These are phyloP conservation scores for Chaenocephalus aceratus DNA, from an alignment of 2,113 vertebrate genomes.

Conservation along the genomic window DNA sequence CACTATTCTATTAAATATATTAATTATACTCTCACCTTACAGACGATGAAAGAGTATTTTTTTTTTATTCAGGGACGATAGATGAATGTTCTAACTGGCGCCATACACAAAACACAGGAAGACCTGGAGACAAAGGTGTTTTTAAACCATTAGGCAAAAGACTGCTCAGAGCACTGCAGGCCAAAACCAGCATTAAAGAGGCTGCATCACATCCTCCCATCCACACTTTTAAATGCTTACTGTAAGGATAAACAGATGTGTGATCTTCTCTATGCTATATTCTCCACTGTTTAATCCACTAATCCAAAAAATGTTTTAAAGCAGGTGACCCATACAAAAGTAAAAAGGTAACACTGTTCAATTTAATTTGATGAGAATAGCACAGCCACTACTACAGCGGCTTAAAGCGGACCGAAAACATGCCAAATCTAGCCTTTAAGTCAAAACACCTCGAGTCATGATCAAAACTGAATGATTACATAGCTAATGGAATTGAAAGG, in stretches of 20 bases:
- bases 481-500: not conserved
- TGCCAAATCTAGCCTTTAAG: not conserved
- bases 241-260: conserved; percentile 53
- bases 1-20: conserved; percentile 36
- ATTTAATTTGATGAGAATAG: conserved; percentile 6
- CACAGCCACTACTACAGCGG: not conserved
- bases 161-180: conserved; percentile 46
- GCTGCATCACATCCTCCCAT: conserved; percentile 57
- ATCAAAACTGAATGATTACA: conserved; percentile 20
- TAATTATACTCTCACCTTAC: conserved; percentile 8
- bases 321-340: not conserved
- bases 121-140: conserved; percentile 45
- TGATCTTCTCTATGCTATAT: conserved; percentile 30
- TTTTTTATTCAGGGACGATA: conserved; percentile 29
- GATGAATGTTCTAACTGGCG: conserved; percentile 28
- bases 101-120: not conserved
- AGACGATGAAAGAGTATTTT: conserved; percentile 14
- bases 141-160: conserved; percentile 55
- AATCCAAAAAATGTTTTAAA: conserved; percentile 8
- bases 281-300: conserved; percentile 17
- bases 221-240: conserved; percentile 67
- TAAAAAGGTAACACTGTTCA: conserved; percentile 11
- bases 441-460: conserved; percentile 6
- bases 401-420: not conserved
- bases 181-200: conserved; percentile 42